Conservation (phyloP, 2,797 vertebrate species). For the Hippopotamyrus pictus region DNA sequence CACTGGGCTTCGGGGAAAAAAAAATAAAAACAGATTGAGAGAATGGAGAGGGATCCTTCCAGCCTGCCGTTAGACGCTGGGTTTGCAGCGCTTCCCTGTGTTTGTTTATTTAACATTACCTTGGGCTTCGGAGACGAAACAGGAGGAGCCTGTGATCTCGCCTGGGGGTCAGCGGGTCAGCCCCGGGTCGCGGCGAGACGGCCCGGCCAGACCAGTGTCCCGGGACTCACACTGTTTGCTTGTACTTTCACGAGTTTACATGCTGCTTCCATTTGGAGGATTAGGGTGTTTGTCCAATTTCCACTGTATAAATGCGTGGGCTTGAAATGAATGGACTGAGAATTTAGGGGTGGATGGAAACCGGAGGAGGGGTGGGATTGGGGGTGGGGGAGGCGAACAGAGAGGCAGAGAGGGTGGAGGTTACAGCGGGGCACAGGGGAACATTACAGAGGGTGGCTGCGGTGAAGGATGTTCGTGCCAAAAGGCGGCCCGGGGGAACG, state of each 20-base stretch:
- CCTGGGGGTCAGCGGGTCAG: conserved; percentile 21
- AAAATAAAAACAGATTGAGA: conserved; percentile 26
- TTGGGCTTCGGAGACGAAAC: conserved; percentile 42
- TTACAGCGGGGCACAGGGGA: conserved; percentile 8
- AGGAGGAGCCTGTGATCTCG: conserved; percentile 42
- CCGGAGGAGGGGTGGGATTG: neutral
- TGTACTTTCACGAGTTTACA: conserved; percentile 62
- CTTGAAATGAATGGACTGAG: conserved; percentile 47
- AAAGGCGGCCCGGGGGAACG: conserved; percentile 38
- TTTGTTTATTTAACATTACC: conserved; percentile 49
- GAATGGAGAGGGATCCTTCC: conserved; percentile 22
- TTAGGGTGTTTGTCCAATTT: conserved; percentile 58
- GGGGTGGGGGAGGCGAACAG: neutral
- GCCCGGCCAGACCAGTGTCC: conserved; percentile 49
- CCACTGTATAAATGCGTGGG: conserved; percentile 45
- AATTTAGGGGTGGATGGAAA: conserved; percentile 16
- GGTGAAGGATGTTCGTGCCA: conserved; percentile 46
- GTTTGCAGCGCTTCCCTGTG: neutral
- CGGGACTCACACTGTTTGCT: conserved; percentile 54
- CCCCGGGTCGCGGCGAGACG: conserved; percentile 52
- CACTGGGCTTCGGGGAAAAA: neutral
- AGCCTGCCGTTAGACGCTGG: neutral
- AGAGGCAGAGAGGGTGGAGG: neutral
- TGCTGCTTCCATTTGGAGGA: conserved; percentile 68
- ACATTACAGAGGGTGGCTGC: conserved; percentile 33